phyloP scores from a whole-genome alignment of 2,113 vertebrate species.

The Scartelaos histophorus region DNA sequence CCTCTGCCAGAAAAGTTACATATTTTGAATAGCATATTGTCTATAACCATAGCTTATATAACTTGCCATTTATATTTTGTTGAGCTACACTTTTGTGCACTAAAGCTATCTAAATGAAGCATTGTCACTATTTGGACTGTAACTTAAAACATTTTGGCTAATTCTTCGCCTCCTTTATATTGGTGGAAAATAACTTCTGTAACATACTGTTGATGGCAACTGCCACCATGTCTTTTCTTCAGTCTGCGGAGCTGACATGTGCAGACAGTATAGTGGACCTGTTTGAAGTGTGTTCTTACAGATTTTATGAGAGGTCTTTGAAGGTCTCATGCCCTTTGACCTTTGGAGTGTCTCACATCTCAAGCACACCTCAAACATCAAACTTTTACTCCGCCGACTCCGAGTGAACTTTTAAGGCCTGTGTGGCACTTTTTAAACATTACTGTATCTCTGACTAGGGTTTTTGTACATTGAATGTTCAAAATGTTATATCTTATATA shows the following conservation, averaged over 20 bases:
- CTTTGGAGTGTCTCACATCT: slow-evolving; percentile 45
- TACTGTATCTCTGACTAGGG: slow-evolving; percentile 72
- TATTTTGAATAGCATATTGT: too few relatives aligned
- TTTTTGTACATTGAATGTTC: slow-evolving; percentile 84
- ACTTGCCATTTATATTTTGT: background rate
- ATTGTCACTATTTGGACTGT: background rate
- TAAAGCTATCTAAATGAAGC: background rate
- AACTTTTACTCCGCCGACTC: slow-evolving; percentile 18
- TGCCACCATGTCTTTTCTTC: slow-evolving; percentile 17
- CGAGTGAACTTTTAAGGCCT: slow-evolving; percentile 56
- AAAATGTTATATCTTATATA: slow-evolving; percentile 84
- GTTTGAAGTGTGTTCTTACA: slow-evolving; percentile 37
- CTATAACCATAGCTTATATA: too few relatives aligned
- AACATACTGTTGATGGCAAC: background rate
- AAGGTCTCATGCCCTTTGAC: slow-evolving; percentile 38
- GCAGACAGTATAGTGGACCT: slow-evolving; percentile 31
- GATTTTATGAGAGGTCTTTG: slow-evolving; percentile 20
- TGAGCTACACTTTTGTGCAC: background rate
- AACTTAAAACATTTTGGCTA: background rate
- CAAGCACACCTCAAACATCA: slow-evolving; percentile 37
- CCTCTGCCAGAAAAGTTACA: background rate
- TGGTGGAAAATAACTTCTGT: background rate
- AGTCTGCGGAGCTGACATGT: slow-evolving; percentile 26
- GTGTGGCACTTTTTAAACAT: slow-evolving; percentile 73
- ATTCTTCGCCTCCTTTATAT: background rate